Evolutionary conservation across 2,797 vertebrate species (phyloP), one percentile per base, ranked within the genome.

Genomic region (Sebastolobus alascanus): DNA sequence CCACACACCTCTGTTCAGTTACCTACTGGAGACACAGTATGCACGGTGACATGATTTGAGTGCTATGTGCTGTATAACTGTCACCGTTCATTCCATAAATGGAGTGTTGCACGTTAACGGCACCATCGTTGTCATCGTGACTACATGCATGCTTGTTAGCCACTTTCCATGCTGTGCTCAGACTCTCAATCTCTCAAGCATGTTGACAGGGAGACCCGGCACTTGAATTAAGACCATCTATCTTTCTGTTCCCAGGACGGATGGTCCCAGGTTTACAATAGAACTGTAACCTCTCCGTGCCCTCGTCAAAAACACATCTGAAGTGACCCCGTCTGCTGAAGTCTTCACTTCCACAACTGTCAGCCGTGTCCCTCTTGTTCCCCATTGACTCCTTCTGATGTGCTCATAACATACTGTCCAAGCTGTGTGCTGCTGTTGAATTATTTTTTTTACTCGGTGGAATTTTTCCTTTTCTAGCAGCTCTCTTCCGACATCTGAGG

Each of bases 401-500:
- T 75, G 33, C 76, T 58, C 61, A n/a, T 46, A 73, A 68, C 31
- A 12, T 52, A 75, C 75, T 29, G 1, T 54, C 29, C 61, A 25
- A 50, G 43, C 50, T 38, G 68, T 78, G 71, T 74, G 69, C 74
- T 79, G 77, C 52, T 63, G 68, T 40, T 92, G 78, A 87, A 84
- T 91, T 88, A 88, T 80, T 71, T 68, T 82, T 79, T 71, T 29
- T 46, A 31, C 68, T 76, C 70, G 52, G 67, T 77, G 90, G 90
- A 93, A 91, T 89, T 89, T 89, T 77, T n/a, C 33, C 40, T 65
- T 87, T 81, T 82, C 77, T 74, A 61, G 68, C 79, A 74, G 75
- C 80, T 75, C 56, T 1, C 64, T 81, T 85, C 43, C 73, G 83
- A 92, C 93, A 93, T 94, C 90, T 92, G 93, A 95, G 7, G 81